Percentiles rank a stretch among this genome's conserved stretches.
phyloP scores from a whole-genome alignment of 2,113 vertebrate genomes.

The Gasterosteus nipponicus region DNA sequence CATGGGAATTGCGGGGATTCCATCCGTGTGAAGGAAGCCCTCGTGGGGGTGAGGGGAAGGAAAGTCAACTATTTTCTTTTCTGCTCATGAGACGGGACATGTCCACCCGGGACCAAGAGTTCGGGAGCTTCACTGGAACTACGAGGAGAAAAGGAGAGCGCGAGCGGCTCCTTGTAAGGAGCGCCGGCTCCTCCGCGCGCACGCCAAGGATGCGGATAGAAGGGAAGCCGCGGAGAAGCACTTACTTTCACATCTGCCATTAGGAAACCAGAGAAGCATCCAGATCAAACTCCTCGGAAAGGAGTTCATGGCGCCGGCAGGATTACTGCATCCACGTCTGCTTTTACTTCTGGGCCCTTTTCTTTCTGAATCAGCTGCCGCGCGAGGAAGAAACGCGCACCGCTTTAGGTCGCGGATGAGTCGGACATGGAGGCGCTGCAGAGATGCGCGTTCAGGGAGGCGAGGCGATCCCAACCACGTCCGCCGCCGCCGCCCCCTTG shows the following conservation, averaged over 20 bases:
- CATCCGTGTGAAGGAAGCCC: too few species aligned
- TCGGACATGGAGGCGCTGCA: conserved; percentile 23
- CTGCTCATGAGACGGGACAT: too few species aligned
- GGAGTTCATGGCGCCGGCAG: conserved; percentile 34
- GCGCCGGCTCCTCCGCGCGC: too few species aligned
- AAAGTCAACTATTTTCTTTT: too few species aligned
- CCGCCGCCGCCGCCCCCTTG: conserved; percentile 2
- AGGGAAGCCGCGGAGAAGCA: background rate
- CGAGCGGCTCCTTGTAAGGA: too few species aligned
- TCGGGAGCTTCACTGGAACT: too few species aligned
- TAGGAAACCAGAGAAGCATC: conserved; percentile 51
- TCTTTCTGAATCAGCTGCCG: background rate
- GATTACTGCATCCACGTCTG: conserved; percentile 6
- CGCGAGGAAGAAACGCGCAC: background rate
- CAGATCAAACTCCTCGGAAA: conserved; percentile 45
- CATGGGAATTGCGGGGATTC: too few species aligned
- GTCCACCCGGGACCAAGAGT: too few species aligned
- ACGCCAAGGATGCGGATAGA: too few species aligned
- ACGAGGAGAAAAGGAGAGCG: too few species aligned
- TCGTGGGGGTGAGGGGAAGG: too few species aligned
- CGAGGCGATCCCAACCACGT: conserved; percentile 22
- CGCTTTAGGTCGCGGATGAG: conserved; percentile 13
- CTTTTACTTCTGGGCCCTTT: background rate
- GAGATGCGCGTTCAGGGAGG: conserved; percentile 12
- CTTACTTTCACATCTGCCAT: conserved; percentile 69